Evolutionary conservation across 1,140 invertebrate genomes (phyloP), one percentile per base, ranked within the genome.

Genomic region (Heterodera carotae): DNA sequence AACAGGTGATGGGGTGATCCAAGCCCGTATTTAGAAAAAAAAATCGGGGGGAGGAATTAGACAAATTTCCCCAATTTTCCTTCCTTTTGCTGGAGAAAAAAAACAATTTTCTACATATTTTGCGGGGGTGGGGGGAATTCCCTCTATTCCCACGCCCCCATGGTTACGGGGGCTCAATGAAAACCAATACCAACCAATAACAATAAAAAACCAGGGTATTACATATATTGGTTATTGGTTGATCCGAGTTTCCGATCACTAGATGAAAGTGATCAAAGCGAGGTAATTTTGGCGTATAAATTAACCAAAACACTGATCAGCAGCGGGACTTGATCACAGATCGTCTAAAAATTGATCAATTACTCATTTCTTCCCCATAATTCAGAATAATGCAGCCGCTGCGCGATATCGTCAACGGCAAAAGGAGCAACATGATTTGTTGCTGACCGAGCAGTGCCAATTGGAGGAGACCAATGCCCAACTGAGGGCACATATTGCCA

Each of bases 321-420:
- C 15, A 43, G 39, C 15, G 7, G 7, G 39, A 43, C 15, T 12
- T 10, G 39, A 43, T n/a, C 15, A n/a, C 2, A 31, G 31, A 56
- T 10, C 5, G 6, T 59, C 33, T 62, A 70, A 70, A 60, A 15
- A 6, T 70, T 15, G 15, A 25, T 62, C 18, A n/a, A 27, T 6
- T 15, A 3, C n/a, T 22, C 12, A 22, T 18, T 22, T 25, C 5
- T 5, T 2, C 15, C 12, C 22, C 48, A 22, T 22, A 18, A 39
- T 74, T 78, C 39, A 83, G 82, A 83, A 83, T 39, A 83, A 83
- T 59, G 82, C 80, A 48, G 82, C 82, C 22, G 82, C 82, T 27
- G 82, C 83, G 7, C 74, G 82, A 15, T 83, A 83, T 33, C 75
- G 82, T 22, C 36, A 68, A 22, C 53, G 82, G 53, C 82, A 83